phyloP scores from a whole-genome alignment of 2,888 invertebrate species.

The Itoplectis maculator region DNA sequence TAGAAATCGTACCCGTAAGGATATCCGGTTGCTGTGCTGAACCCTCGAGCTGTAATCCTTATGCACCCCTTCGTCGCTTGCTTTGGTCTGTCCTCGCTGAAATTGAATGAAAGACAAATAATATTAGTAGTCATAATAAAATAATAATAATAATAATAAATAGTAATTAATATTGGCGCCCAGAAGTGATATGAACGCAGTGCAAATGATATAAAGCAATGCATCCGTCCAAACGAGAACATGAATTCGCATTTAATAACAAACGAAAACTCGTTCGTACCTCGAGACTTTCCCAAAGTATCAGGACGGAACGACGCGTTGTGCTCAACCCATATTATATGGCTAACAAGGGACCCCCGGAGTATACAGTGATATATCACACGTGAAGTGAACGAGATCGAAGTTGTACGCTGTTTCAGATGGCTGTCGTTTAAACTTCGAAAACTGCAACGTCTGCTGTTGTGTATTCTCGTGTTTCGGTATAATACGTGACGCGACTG shows the following conservation, averaged over 20 bases:
- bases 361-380: constrained; percentile 12
- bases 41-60: constrained; percentile 78
- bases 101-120: constrained; percentile 52
- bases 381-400: constrained; percentile 31
- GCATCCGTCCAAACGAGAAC: constrained; percentile 1
- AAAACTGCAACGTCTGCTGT: constrained; percentile 54
- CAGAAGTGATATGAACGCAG: background rate
- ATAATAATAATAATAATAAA: constrained; percentile 20
- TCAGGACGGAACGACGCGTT: constrained; percentile 61
- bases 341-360: background rate
- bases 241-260: constrained; percentile 25
- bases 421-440: constrained; percentile 18
- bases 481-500: constrained; percentile 37
- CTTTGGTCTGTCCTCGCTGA: constrained; percentile 80
- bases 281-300: constrained; percentile 56
- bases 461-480: constrained; percentile 16
- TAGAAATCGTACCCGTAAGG: constrained; percentile 78
- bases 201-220: background rate
- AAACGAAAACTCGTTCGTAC: constrained; percentile 45
- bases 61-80: constrained; percentile 78
- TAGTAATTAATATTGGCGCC: background rate
- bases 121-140: constrained; percentile 20
- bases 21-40: constrained; percentile 81
- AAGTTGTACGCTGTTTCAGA: constrained; percentile 22
- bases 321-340: constrained; percentile 15